A percentile compares a stretch with the other conserved stretches of the same genome.
Conservation (phyloP, 1,140 invertebrate species). For the Calephelis nemesis region DNA sequence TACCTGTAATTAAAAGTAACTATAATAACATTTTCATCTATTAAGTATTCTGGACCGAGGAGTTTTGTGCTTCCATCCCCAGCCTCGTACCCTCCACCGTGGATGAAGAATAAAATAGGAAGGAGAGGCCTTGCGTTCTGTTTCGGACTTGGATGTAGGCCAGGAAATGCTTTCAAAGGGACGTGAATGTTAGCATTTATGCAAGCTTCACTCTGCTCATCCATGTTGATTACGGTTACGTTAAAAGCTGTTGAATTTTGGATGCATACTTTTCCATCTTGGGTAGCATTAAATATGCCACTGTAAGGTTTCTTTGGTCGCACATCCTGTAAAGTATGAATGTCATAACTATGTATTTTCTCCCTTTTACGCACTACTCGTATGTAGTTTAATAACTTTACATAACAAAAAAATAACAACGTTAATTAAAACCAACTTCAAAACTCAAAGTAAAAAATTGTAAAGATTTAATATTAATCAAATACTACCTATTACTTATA, state of each 20-base stretch:
- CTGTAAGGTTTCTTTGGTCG: not conserved
- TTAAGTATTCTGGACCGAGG: not conserved
- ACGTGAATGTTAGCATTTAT: slow-evolving; percentile 3
- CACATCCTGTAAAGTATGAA: not conserved
- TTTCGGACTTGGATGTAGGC: not conserved
- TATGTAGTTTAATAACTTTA: too few relatives aligned
- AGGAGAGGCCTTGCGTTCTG: not conserved
- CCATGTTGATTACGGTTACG: not conserved
- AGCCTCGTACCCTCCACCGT: not conserved
- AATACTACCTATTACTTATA: too few relatives aligned
- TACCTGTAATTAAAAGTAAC: too few relatives aligned
- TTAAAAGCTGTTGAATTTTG: slow-evolving; percentile 2
- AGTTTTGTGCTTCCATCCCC: not conserved
- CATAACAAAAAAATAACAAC: too few relatives aligned
- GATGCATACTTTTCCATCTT: not conserved
- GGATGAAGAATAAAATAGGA: not conserved
- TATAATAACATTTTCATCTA: not conserved
- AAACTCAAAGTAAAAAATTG: too few relatives aligned
- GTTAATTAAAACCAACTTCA: too few relatives aligned
- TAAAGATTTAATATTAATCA: too few relatives aligned
- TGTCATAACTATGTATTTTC: too few relatives aligned
- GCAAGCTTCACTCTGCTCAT: not conserved
- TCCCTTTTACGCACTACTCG: too few relatives aligned
- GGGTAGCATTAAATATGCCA: not conserved
- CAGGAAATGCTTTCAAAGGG: not conserved